These are phyloP conservation scores for Patella depressa DNA, from an alignment of 2,888 invertebrate genomes.

Conservation along the genomic window DNA sequence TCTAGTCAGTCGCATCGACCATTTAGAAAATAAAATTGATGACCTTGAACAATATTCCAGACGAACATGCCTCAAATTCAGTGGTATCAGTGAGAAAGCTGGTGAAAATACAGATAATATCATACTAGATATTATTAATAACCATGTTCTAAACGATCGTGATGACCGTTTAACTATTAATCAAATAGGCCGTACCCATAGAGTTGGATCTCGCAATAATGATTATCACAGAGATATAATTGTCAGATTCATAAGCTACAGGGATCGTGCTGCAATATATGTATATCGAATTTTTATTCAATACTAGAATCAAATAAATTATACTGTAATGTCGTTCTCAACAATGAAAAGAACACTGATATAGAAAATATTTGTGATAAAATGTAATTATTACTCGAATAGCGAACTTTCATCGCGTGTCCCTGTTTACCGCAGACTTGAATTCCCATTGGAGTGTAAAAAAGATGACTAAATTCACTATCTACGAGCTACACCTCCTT, in stretches of 20 bases:
- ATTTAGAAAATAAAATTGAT: background rate
- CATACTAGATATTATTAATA: background rate
- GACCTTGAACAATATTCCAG: conserved; percentile 1
- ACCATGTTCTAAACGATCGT: background rate
- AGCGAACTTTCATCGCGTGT: no score
- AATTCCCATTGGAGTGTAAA: no score
- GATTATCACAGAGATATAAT: background rate
- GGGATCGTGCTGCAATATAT: background rate
- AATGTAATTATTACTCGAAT: no score
- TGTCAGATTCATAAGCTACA: background rate
- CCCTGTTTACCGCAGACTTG: no score
- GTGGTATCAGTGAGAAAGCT: background rate
- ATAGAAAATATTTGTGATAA: no score
- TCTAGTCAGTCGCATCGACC: background rate
- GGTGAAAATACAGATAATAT: background rate
- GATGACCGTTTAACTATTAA: background rate
- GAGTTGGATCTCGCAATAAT: no score
- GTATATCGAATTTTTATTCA: no score
- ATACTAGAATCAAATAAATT: no score
- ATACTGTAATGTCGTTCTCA: no score
- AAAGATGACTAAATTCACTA: no score
- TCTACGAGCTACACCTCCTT: no score
- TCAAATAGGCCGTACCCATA: background rate
- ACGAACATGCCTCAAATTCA: conserved; percentile 5
- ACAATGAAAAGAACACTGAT: no score